Evolutionary conservation across 2,888 invertebrate genomes (phyloP), one percentile per base, ranked within the genome.

Genomic region (Ceraclea dissimilis): DNA sequence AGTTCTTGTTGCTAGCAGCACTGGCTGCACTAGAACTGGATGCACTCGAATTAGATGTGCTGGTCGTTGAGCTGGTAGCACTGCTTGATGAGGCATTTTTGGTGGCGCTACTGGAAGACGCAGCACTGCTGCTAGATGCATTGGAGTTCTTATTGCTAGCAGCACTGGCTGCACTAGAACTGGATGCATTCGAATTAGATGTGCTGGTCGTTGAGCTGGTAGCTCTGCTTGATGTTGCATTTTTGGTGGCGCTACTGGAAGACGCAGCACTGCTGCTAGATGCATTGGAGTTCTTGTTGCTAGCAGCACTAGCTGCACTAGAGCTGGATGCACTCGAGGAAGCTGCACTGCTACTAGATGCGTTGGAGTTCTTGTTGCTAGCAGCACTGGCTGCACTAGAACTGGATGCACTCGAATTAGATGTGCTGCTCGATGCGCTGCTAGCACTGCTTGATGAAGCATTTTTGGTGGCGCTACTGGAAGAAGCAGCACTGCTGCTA

Each of bases 121-220:
- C 33, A 18, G 31, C 26, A 26, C 50, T 17, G 16, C 31, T 18
- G 26, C 16, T 43, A 5, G 51, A 43, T 2, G 51, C 34, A 2
- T n/a, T n/a, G n/a, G n/a, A n/a, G n/a, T n/a, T n/a, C n/a, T n/a
- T 50, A 18, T 26, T 33, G 10, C 20, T 19, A 34, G 34, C 6
- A 21, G 34, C 6, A 19, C 39, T 34, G 39, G 51, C 11, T 18
- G 34, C 17, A 39, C 39, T 39, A 18, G 18, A 19, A 18, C 39
- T 51, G 33, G 51, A 17, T 20, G n/a, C n/a, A n/a, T n/a, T n/a
- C n/a, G 51, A 34, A 51, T 19, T 16, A 39, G 39, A 51, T 18
- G 51, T 5, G 39, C 17, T 20, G 50, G 51, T n/a, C n/a, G n/a
- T n/a, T n/a, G n/a, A n/a, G n/a, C n/a, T n/a, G n/a, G n/a, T n/a